Evolutionary conservation across 2,888 invertebrate genomes (phyloP).

Genomic region (Hanleya hanleyi): DNA sequence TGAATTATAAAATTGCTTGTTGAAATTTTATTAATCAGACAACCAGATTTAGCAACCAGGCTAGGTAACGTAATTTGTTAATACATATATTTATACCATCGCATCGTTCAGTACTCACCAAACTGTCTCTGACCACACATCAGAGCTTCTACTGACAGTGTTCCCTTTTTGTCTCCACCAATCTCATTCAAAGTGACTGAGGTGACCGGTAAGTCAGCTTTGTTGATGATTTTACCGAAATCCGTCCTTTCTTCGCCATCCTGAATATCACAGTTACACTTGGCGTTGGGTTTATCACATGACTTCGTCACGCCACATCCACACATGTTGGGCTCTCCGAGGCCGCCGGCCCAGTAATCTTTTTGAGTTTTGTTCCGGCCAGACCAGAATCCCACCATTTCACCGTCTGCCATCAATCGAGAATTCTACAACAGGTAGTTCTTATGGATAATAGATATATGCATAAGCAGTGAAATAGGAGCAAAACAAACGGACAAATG

Average conservation of each 20-base stretch:
- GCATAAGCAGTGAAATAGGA: too few relatives aligned
- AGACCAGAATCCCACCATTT: not conserved
- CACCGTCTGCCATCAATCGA: not conserved
- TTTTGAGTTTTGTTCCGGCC: not conserved
- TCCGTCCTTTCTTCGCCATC: slow-evolving; percentile 53
- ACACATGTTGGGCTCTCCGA: slow-evolving; percentile 41
- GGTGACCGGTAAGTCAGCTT: slow-evolving; percentile 51
- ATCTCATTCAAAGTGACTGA: slow-evolving; percentile 40
- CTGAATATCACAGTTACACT: slow-evolving; percentile 61
- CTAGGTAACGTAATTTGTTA: too few relatives aligned
- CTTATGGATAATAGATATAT: too few relatives aligned
- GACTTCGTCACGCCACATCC: slow-evolving; percentile 54
- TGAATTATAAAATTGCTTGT: too few relatives aligned
- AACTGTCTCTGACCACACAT: slow-evolving; percentile 54
- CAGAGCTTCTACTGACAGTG: slow-evolving; percentile 44
- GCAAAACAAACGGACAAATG: too few relatives aligned
- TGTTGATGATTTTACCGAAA: slow-evolving; percentile 53
- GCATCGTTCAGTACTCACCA: too few relatives aligned
- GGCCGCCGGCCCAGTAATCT: slow-evolving; percentile 50
- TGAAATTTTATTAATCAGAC: too few relatives aligned
- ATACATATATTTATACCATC: too few relatives aligned
- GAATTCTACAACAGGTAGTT: too few relatives aligned
- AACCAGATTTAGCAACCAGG: too few relatives aligned
- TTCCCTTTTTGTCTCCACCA: slow-evolving; percentile 25
- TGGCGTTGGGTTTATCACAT: slow-evolving; percentile 40